These are phyloP conservation scores for Myiozetetes cayanensis DNA, from an alignment of 2,113 vertebrate genomes.

Conservation along the genomic window DNA sequence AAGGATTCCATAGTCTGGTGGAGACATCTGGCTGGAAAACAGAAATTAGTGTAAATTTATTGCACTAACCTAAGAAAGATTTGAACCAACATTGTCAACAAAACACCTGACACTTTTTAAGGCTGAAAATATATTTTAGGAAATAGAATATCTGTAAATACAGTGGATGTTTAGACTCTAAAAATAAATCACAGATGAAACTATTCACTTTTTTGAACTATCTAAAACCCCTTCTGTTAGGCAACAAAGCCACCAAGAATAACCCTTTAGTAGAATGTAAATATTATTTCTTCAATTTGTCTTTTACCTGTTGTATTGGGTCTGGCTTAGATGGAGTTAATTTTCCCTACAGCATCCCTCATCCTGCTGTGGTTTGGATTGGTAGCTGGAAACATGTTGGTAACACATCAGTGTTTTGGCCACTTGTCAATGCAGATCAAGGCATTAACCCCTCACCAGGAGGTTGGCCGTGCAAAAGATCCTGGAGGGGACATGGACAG, in stretches of 20 bases:
- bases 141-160: neutral
- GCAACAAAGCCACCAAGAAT: fast-evolving
- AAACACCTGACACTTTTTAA: neutral
- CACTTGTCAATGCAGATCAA: too few species aligned
- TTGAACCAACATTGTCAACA: neutral
- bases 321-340: neutral
- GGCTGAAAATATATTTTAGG: neutral
- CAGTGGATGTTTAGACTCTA: neutral
- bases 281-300: neutral
- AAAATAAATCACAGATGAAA: neutral
- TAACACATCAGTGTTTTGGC: neutral
- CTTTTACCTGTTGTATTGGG: neutral
- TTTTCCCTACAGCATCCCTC: neutral
- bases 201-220: neutral
- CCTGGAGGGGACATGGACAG: neutral
- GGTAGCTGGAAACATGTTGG: neutral
- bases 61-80: neutral
- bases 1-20: slow-evolving; percentile 41
- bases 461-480: neutral
- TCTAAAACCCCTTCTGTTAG: neutral
- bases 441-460: neutral
- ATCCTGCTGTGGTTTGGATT: neutral
- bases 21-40: slow-evolving; percentile 45
- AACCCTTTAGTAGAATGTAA: neutral
- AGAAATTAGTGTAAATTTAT: slow-evolving; percentile 27